A percentile compares a stretch with the other conserved stretches of the same genome.
Evolutionary conservation across 2,888 invertebrate species (phyloP).

Genomic region (Catocala sponsa): DNA sequence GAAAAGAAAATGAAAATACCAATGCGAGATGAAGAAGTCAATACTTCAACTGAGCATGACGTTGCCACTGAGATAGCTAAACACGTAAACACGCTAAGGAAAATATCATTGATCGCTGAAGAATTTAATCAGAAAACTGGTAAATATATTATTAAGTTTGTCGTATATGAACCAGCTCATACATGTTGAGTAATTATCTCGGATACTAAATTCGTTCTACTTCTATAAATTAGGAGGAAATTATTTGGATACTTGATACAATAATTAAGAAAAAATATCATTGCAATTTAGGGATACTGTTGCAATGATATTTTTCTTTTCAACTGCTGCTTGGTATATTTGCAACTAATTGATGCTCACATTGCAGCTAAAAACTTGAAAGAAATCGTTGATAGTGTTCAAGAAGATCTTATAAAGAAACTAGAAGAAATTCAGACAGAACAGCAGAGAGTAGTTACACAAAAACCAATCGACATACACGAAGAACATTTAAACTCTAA

Average conservation of each 20-base stretch:
- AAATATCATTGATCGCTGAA: conserved; percentile 83
- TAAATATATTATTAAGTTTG: conserved; percentile 31
- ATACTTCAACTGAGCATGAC: conserved; percentile 72
- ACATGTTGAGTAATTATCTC: too few species aligned
- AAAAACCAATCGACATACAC: conserved; percentile 31
- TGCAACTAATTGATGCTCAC: too few species aligned
- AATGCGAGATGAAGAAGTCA: conserved; percentile 69
- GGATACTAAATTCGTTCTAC: too few species aligned
- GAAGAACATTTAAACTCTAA: conserved; percentile 18
- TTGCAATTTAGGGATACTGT: too few species aligned
- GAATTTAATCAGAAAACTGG: conserved; percentile 84
- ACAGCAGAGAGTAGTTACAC: conserved; percentile 53
- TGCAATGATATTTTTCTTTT: too few species aligned
- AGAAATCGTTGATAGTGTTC: conserved; percentile 83
- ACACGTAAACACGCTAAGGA: conserved; percentile 74
- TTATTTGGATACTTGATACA: too few species aligned
- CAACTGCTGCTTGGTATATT: too few species aligned
- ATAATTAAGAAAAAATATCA: too few species aligned
- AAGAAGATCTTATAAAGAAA: conserved; percentile 79
- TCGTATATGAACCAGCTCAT: too few species aligned
- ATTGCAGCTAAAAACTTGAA: conserved; percentile 80
- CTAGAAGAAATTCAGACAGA: conserved; percentile 75
- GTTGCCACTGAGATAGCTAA: conserved; percentile 76
- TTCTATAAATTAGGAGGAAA: too few species aligned
- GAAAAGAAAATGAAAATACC: conserved; percentile 49